Base-by-base conservation (phyloP, 2,888 invertebrate species). In the Corbicula japonica region DNA sequence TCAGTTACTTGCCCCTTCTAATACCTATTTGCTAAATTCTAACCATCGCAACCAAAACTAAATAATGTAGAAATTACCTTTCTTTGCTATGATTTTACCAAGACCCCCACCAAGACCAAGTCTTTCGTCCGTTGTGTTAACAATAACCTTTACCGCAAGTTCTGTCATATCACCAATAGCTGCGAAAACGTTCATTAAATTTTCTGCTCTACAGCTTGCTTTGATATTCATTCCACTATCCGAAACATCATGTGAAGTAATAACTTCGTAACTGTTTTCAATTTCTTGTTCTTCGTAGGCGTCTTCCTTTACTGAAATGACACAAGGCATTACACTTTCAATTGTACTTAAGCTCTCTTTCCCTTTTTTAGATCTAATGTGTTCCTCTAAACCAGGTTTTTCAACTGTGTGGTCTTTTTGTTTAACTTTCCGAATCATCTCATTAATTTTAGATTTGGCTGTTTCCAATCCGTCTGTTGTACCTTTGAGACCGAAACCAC, bases 91-190 rank as follows among this genome's bases (percentile, higher is more conserved):
- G 4, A 3, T 70, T 52, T 48, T 69, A 8, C 72, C 73, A 2
- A 78, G 46, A 23, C 78, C 78, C 3, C 73, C 78, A 34, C 50
- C 56, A 1, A 72, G 63, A 35, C 66, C 66, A 28, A 78, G 38
- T 30, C 69, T 78, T n/a, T 62, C 35, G 50, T 78, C 73, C 23
- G 78, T 54, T 32, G 78, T 48, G 38, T 78, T 73, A 18, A 78
- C 78, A 35, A 78, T 18, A 0, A 73, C 78, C 63, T 78, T 74
- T 5, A 77, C 77, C 1, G 21, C 34, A 4, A 77, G 26, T 18
- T 72, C 72, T 15, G 77, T 72, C 77, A 77, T 72, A 38, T 77
- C 72, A 5, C 77, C 77, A 28, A 52, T 61, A 5, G 62, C 72
- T 1, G 68, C 58, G 30, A 48, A 72, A 26, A 77, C 56, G n/a